phyloP scores from a whole-genome alignment of 1,140 invertebrate genomes.

The Atta cephalotes region DNA sequence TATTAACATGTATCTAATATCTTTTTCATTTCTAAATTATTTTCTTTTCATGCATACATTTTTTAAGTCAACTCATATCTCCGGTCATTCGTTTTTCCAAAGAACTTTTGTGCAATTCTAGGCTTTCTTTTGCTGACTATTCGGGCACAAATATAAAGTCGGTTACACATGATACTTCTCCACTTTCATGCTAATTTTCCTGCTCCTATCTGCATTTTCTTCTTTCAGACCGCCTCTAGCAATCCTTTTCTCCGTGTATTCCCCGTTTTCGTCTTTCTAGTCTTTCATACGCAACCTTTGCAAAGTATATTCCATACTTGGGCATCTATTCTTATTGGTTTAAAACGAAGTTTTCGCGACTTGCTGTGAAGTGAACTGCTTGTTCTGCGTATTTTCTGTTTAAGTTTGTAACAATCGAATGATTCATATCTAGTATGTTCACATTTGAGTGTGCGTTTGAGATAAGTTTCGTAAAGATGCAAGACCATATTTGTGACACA shows the following conservation, averaged over 20 bases:
- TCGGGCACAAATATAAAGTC: conserved; percentile 45
- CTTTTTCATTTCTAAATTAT: neutral
- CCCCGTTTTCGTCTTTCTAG: conserved; percentile 37
- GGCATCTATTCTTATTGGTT: conserved; percentile 66
- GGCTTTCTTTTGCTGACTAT: conserved; percentile 35
- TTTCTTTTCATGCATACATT: conserved; percentile 41
- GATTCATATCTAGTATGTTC: conserved; percentile 21
- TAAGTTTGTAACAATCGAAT: conserved; percentile 60
- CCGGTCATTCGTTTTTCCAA: neutral
- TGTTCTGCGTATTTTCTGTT: conserved; percentile 68
- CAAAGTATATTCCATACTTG: conserved; percentile 24
- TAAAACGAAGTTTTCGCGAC: conserved; percentile 65
- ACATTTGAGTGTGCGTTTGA: conserved; percentile 2
- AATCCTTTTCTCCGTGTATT: conserved; percentile 5
- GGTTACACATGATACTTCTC: conserved; percentile 56
- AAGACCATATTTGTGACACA: neutral
- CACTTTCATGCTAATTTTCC: conserved; percentile 63
- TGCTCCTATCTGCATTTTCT: conserved; percentile 58
- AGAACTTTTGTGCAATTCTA: conserved; percentile 46
- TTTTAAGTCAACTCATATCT: conserved; percentile 28
- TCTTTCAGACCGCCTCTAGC: conserved; percentile 7
- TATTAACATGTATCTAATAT: neutral
- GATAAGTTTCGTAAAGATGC: conserved; percentile 33
- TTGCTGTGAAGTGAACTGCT: conserved; percentile 50
- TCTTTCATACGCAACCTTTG: conserved; percentile 52